Base-by-base conservation (phyloP, 1,140 invertebrate species). In the Zaprionus ornatus region DNA sequence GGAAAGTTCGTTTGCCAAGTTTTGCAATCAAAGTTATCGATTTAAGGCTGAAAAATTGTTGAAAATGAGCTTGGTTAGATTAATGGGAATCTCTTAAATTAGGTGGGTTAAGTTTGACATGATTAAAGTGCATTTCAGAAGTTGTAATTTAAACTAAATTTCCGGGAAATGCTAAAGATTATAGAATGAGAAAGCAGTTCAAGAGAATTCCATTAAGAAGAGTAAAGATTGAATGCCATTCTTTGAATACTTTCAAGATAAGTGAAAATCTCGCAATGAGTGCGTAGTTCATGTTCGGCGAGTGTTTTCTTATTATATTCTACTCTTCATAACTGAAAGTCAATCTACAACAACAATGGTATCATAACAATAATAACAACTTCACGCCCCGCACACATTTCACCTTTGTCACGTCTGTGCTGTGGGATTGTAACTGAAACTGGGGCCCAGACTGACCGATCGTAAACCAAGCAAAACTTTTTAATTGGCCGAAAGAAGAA, bases 321-420 rank as follows among this genome's bases (percentile, higher is more conserved):
- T 60, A 15, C n/a, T 2, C 23, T 50, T n/a, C 12, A 56, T 56
- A 19, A 71, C 48, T 71, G 68, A 64, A 64, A 71, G 68, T 56
- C 40, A 19, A 56, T 45, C 62, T 65, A 37, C 35, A 66, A n/a
- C n/a, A n/a, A n/a, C n/a, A 59, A 68, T 27, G 42, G 25, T 42
- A 54, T 13, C 3, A 60, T 57, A 63, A 54, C 4, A 65, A 40
- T 12, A 66, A 66, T 52, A 64, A 63, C 17, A 45, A 48, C 25
- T 55, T 61, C n/a, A 61, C 42, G 40, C 56, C 64, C 45, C 61
- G 57, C 54, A 66, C 12, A 66, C 70, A 79, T 72, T 87, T 82
- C 76, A 86, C 83, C 83, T 86, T 87, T 86, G 79, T 75, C 72
- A 69, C 72, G 72, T 74, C 50, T 74, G 21, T 32, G 29, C 50